phyloP scores from a whole-genome alignment of 1,140 invertebrate genomes.

The Bombus waltoni region DNA sequence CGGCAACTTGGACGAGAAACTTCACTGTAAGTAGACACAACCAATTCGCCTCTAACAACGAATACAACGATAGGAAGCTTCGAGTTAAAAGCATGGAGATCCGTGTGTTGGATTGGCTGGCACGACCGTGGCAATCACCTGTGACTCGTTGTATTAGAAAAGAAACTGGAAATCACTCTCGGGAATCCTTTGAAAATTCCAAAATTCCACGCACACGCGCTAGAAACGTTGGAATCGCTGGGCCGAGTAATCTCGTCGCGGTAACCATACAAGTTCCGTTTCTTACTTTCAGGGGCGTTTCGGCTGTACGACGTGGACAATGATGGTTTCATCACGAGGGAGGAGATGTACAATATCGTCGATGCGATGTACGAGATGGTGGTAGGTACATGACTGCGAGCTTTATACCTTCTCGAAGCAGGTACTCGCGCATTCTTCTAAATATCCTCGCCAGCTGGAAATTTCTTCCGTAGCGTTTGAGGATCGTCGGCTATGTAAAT shows the following conservation, averaged over 20 bases:
- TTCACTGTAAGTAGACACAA: slow-evolving; percentile 92
- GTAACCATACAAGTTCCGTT: not conserved
- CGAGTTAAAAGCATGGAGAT: not conserved
- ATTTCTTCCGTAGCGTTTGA: too few relatives aligned
- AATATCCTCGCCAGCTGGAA: too few relatives aligned
- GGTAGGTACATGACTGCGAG: slow-evolving; percentile 85
- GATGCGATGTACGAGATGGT: slow-evolving; percentile 99
- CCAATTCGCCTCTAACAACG: not conserved
- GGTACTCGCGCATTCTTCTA: too few relatives aligned
- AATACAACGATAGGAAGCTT: not conserved
- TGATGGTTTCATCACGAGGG: slow-evolving; percentile 98
- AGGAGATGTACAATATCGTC: slow-evolving; percentile 99
- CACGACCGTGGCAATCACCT: too few relatives aligned
- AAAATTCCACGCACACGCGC: too few relatives aligned
- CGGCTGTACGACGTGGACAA: slow-evolving; percentile 98
- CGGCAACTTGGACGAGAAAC: slow-evolving; percentile 97
- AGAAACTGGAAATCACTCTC: not conserved
- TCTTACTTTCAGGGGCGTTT: slow-evolving; percentile 93
- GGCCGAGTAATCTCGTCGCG: too few relatives aligned
- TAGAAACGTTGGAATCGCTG: too few relatives aligned
- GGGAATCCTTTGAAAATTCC: not conserved
- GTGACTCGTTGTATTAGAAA: too few relatives aligned
- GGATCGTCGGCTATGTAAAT: too few relatives aligned
- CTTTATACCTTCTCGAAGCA: too few relatives aligned
- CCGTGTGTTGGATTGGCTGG: not conserved